Evolutionary conservation across 2,797 vertebrate species (phyloP).

Genomic region (Parotocinclus haroldoi): DNA sequence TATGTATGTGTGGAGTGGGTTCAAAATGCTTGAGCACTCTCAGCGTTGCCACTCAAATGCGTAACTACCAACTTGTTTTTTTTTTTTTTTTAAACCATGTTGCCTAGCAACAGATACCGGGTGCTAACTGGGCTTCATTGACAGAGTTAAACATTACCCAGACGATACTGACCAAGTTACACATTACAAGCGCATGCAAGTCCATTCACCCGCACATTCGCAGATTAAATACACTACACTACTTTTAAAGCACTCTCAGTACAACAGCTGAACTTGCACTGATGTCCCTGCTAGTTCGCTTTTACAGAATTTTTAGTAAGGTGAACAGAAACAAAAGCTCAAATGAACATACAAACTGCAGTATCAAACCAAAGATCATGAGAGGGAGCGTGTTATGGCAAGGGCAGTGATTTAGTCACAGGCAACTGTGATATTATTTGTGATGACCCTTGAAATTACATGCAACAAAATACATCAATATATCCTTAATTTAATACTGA

Average conservation of each 20-base stretch:
- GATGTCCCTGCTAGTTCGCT: background rate
- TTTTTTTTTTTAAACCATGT: slow-evolving; percentile 60
- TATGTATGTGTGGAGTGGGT: slow-evolving; percentile 25
- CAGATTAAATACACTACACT: slow-evolving; percentile 17
- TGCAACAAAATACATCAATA: too few species aligned
- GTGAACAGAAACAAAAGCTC: background rate
- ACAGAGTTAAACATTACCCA: slow-evolving; percentile 47
- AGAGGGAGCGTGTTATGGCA: too few species aligned
- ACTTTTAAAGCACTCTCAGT: background rate
- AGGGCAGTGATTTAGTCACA: too few species aligned
- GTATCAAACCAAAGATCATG: too few species aligned
- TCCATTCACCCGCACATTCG: slow-evolving; percentile 11
- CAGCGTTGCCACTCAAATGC: slow-evolving; percentile 44
- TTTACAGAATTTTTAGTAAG: slow-evolving; percentile 4
- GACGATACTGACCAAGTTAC: slow-evolving; percentile 32
- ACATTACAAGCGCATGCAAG: slow-evolving; percentile 23
- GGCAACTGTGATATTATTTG: too few species aligned
- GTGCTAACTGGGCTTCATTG: slow-evolving; percentile 47
- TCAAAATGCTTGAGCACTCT: slow-evolving; percentile 32
- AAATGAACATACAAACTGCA: background rate
- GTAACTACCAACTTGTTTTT: slow-evolving; percentile 42
- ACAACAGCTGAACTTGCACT: background rate
- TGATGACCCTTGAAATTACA: too few species aligned
- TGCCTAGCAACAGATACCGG: slow-evolving; percentile 74
- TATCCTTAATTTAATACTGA: too few species aligned